These are phyloP conservation scores for Cathartes aura DNA, from an alignment of 2,113 vertebrate species.

Conservation along the genomic window DNA sequence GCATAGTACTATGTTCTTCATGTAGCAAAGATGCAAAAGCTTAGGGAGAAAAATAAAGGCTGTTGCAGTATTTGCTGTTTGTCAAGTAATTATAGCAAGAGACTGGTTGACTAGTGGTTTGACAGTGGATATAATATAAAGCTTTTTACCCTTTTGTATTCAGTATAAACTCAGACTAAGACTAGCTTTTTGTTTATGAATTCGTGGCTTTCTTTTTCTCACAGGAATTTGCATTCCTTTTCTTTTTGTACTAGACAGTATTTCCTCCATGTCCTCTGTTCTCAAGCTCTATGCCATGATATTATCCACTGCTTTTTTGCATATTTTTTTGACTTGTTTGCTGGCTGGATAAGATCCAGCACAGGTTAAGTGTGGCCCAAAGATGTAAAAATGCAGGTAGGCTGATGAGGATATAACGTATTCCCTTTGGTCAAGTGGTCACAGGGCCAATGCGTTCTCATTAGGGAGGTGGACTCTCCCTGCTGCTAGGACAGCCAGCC, in stretches of 20 bases:
- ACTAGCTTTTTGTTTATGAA: conserved; percentile 13
- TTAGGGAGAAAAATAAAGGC: background rate
- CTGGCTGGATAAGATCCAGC: background rate
- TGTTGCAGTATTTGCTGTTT: conserved; percentile 16
- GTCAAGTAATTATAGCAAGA: conserved; percentile 4
- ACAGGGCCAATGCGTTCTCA: background rate
- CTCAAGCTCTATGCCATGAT: background rate
- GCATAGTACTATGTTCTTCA: rapidly evolving
- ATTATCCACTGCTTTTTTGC: background rate
- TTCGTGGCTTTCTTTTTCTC: conserved; percentile 48
- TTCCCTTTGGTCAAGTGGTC: background rate
- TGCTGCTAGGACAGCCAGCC: background rate
- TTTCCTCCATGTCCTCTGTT: background rate
- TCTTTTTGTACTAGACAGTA: background rate
- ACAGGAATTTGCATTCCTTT: conserved; percentile 15
- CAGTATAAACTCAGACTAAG: background rate
- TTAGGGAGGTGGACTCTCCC: background rate
- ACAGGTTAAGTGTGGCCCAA: background rate
- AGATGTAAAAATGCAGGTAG: background rate
- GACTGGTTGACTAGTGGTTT: conserved; percentile 1
- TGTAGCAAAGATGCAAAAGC: background rate
- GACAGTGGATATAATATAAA: background rate
- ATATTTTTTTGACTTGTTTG: background rate
- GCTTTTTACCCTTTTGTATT: conserved; percentile 25
- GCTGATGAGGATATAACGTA: background rate